Evolutionary conservation across 1,140 invertebrate species (phyloP).

Genomic region (Drosophila eugracilis): DNA sequence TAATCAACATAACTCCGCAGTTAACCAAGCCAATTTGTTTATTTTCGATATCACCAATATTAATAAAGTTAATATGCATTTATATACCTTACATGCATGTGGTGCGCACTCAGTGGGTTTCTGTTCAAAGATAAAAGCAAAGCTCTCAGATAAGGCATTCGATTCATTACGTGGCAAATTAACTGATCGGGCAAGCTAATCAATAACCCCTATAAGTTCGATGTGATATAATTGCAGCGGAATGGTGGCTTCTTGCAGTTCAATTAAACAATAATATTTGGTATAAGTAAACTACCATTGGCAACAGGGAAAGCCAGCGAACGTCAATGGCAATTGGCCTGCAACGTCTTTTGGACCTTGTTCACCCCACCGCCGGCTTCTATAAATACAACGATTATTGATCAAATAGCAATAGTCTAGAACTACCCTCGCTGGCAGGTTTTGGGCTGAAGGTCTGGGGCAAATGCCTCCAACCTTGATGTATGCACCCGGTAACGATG

Average conservation of each 20-base stretch:
- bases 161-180: constrained; percentile 29
- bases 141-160: constrained; percentile 6
- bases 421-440: constrained; percentile 17
- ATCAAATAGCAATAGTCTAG: constrained; percentile 68
- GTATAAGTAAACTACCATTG: neutral
- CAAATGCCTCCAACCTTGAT: constrained; percentile 37
- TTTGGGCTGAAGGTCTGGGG: constrained; percentile 48
- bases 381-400: constrained; percentile 71
- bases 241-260: constrained; percentile 12
- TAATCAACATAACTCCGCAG: constrained; percentile 9
- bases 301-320: constrained; percentile 1
- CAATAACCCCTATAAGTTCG: constrained; percentile 23
- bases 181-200: constrained; percentile 2
- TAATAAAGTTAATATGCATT: constrained; percentile 4
- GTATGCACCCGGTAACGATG: constrained; percentile 43
- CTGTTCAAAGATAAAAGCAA: neutral
- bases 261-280: constrained; percentile 21
- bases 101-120: neutral
- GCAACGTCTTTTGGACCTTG: constrained; percentile 37
- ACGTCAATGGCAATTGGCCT: constrained; percentile 9
- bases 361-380: constrained; percentile 21
- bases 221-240: neutral
- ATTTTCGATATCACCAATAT: neutral
- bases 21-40: too few relatives aligned
- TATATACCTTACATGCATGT: constrained; percentile 5